Conservation (phyloP, 2,888 invertebrate genomes). For the Lamellibrachia columna region DNA sequence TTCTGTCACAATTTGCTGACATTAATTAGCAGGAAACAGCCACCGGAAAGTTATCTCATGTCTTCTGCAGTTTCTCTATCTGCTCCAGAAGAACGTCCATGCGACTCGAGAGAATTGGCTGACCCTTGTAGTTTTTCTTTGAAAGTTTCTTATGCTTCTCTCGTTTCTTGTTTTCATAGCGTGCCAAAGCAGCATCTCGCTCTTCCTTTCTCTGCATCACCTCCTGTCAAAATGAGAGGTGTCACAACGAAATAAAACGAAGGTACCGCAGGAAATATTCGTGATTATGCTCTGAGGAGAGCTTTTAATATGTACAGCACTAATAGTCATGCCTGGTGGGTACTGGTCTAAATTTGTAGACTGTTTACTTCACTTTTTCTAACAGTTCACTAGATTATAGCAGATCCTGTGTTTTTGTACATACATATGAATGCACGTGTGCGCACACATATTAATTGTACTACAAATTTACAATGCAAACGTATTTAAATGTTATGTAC, state of each 20-base stretch:
- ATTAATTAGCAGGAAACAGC: neutral
- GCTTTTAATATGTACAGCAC: no score
- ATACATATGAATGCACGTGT: no score
- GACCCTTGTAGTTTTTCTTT: slow-evolving; percentile 35
- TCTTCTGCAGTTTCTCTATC: slow-evolving; percentile 26
- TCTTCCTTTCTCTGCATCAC: slow-evolving; percentile 18
- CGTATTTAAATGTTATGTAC: no score
- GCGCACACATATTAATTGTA: no score
- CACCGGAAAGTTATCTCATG: neutral
- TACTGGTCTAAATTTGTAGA: no score
- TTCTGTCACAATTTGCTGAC: neutral
- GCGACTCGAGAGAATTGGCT: slow-evolving; percentile 33
- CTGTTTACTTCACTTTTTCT: no score
- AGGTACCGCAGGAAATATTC: no score
- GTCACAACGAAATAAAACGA: neutral
- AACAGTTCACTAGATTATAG: no score
- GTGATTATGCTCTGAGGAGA: no score
- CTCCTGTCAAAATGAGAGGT: neutral
- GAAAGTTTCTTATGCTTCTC: slow-evolving; percentile 26
- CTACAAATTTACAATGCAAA: no score
- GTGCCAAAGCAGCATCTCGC: slow-evolving; percentile 27
- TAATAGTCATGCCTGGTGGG: no score
- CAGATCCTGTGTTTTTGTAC: no score
- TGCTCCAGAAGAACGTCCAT: slow-evolving; percentile 35
- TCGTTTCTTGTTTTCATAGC: slow-evolving; percentile 29